Conservation (phyloP, 2,888 invertebrate genomes). For the Nemurella pictetii region DNA sequence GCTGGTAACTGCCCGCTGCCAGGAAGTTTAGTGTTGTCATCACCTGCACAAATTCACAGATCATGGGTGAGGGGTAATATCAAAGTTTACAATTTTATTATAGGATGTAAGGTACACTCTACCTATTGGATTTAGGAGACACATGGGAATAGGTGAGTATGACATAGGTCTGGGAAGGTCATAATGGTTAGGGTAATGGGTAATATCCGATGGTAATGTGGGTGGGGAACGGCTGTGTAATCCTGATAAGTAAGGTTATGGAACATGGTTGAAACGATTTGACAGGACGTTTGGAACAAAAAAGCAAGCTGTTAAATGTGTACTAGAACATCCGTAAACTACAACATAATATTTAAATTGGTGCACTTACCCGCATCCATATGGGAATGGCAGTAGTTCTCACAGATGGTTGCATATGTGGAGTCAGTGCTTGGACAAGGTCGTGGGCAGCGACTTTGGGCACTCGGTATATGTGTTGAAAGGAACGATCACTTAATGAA, state of each 20-base stretch:
- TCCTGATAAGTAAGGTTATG: background rate
- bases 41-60: too few species aligned
- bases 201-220: too few species aligned
- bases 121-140: too few species aligned
- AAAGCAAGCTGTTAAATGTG: background rate
- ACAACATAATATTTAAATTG: background rate
- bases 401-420: background rate
- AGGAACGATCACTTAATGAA: background rate
- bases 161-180: too few species aligned
- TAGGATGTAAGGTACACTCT: too few species aligned
- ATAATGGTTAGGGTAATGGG: background rate
- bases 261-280: background rate
- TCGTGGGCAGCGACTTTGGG: background rate
- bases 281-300: background rate
- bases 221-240: background rate
- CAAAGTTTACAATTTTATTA: too few species aligned
- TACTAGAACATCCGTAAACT: background rate
- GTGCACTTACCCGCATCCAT: background rate
- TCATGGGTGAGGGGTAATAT: too few species aligned
- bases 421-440: background rate
- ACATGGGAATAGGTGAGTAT: too few species aligned
- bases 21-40: background rate
- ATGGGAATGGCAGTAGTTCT: background rate
- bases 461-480: background rate
- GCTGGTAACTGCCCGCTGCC: background rate